A percentile compares a stretch with the other conserved stretches of the same genome.
phyloP scores from a whole-genome alignment of 2,888 invertebrate genomes.

The Cyaniris semiargus region DNA sequence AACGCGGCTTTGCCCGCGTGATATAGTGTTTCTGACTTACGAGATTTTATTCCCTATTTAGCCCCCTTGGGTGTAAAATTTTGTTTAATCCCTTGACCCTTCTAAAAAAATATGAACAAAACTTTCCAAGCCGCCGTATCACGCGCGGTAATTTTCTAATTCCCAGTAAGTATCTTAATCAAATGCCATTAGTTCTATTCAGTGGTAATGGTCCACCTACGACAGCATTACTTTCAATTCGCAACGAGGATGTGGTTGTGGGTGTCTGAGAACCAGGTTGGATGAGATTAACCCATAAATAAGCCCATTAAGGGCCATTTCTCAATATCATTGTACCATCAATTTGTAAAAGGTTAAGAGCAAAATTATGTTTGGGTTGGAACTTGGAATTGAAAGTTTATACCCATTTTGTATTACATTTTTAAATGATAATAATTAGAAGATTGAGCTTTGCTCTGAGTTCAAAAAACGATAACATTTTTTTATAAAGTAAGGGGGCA shows the following conservation, averaged over 20 bases:
- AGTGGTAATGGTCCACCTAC: conserved; percentile 23
- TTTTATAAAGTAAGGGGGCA: too few relatives aligned
- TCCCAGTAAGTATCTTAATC: conserved; percentile 7
- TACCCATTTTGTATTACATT: too few relatives aligned
- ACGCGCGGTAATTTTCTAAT: background rate
- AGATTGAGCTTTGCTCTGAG: too few relatives aligned
- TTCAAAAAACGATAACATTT: too few relatives aligned
- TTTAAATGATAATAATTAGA: too few relatives aligned
- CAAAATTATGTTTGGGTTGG: background rate
- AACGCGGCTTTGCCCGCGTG: too few relatives aligned
- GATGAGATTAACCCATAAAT: background rate
- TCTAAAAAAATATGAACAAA: too few relatives aligned
- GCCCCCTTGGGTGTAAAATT: too few relatives aligned
- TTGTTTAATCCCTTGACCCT: too few relatives aligned
- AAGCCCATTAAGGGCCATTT: background rate
- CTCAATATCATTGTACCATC: background rate
- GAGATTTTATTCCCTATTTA: too few relatives aligned
- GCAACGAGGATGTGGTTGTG: conserved; percentile 14
- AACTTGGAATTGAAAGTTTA: too few relatives aligned
- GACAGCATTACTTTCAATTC: background rate
- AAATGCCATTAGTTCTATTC: conserved; percentile 11
- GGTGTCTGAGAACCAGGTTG: conserved; percentile 21
- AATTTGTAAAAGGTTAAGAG: background rate
- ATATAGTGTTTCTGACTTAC: too few relatives aligned
- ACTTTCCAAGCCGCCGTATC: background rate